Evolutionary conservation across 2,113 vertebrate species (phyloP), one percentile per base, ranked within the genome.

Genomic region (Lycaon pictus): DNA sequence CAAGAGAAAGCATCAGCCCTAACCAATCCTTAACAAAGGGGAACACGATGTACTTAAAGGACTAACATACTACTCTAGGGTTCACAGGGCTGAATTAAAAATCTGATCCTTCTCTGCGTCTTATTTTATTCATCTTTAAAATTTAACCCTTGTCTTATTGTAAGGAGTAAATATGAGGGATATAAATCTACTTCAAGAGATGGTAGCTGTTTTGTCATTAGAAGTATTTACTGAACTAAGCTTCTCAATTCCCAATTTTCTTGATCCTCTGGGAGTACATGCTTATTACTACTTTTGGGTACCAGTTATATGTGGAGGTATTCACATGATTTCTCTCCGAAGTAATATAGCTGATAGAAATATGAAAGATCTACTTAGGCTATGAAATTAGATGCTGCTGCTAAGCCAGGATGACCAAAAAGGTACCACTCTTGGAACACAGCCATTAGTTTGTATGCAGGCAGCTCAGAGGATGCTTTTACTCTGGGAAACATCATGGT

Each of bases 81-180:
- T 53, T 92, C 58, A 51, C 20, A 58, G n/a, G 19, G 11, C 17
- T 82, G 22, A 63, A 13, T 79, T 90, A 90, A 90, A 86, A 58
- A 35, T 60, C 15, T 56, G 25, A 60, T 17, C 11, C 48, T 74
- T 96, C 3, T 51, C 65, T 65, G 65, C 74, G 19, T 8, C 8
- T 69, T 15, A 56, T 69, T 97, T 89, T 79, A 83, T 60, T 90
- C 9, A 62, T 29, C 72, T 93, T 17, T 48, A 67, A 93, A 80
- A 60, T 35, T 3, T 27, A 29, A 62, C 32, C 35, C 20, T 77
- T 65, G 32, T 29, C 35, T 87, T 81, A 12, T 53, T 62, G 27
- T 67, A 48, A 63, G 10, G 27, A 35, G 13, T 51, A 55, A 84
- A 48, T 25, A 71, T 17, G n/a, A 67, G 48, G 15, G n/a, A 51